Base-by-base conservation (phyloP, 2,888 invertebrate species). In the Hipparchia semele region DNA sequence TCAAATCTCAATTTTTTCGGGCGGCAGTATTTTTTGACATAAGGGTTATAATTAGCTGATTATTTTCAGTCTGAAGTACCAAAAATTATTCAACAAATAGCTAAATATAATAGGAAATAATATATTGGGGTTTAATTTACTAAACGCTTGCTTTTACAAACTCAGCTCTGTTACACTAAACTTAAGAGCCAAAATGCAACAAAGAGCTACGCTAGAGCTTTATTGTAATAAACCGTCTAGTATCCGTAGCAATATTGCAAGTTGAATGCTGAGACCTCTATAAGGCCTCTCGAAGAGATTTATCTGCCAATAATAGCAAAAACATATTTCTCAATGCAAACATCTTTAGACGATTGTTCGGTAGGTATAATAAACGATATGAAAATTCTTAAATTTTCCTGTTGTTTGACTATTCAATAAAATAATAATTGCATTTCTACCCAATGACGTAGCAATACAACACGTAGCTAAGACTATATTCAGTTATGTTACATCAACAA, bases 231-330 rank as follows among this genome's bases (percentile, higher is more conserved):
- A 77, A 75, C 76, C 74, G 77, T 76, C 77, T 77, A 73, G 75
- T 76, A 75, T 73, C 75, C 79, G 77, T 68, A 81, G 85, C 85
- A 86, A 87, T 90, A 90, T 90, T 87, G 86, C 83, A 82, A 83
- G 80, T 82, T 81, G 81, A 87, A 83, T 79, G 75, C 79, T 73
- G 79, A 79, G 83, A 84, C 85, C 81, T 84, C 82, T 80, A 79
- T 78, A 77, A 82, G 81, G 72, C 82, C 86, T 83, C 88, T 90
- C 82, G 82, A 86, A 84, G 78, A 80, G 82, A 79, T 87, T 88
- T 86, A 89, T 87, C 86, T 83, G 79, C 83, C 84, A 86, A 90
- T 90, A 87, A 87, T 82, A 82, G 82, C 83, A 82, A 82, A 85
- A 86, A 85, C 83, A 77, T 77, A 77, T 73, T 76, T 77, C 74